Evolutionary conservation across 2,113 vertebrate genomes (phyloP).

Genomic region (Periophthalmodon schlosseri): DNA sequence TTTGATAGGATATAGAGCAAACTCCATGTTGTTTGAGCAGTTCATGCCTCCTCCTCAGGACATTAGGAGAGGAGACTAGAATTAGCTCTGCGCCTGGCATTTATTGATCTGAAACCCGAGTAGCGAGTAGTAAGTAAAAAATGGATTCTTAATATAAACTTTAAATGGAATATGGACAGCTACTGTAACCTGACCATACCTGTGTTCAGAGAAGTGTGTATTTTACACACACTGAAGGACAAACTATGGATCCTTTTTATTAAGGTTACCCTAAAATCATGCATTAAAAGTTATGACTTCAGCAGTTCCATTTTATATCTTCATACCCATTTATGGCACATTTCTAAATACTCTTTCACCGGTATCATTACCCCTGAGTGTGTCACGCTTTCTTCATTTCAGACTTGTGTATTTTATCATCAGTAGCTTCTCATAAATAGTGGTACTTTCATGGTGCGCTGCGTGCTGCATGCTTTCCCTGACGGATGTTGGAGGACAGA

Average conservation of each 20-base stretch:
- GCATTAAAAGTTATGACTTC: constrained; percentile 4
- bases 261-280: not conserved
- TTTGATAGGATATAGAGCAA: not conserved
- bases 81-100: not conserved
- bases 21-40: not conserved
- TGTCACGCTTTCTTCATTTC: constrained; percentile 50
- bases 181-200: constrained; percentile 1
- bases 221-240: constrained; percentile 3
- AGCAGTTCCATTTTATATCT: not conserved
- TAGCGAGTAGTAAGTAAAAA: not conserved
- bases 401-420: constrained; percentile 52
- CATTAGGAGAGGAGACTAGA: not conserved
- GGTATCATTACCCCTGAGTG: constrained; percentile 48
- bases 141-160: not conserved
- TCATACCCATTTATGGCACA: not conserved
- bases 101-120: constrained; percentile 4
- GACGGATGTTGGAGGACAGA: constrained; percentile 75
- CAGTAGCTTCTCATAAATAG: constrained; percentile 69
- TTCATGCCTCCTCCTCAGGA: not conserved
- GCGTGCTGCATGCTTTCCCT: constrained; percentile 69
- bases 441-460: constrained; percentile 67
- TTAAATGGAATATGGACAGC: not conserved
- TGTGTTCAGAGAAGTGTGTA: not conserved
- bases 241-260: not conserved
- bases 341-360: constrained; percentile 9